A percentile compares a stretch with the other conserved stretches of the same genome.
phyloP scores from a whole-genome alignment of 2,797 vertebrate species.

The Anguilla megastoma region DNA sequence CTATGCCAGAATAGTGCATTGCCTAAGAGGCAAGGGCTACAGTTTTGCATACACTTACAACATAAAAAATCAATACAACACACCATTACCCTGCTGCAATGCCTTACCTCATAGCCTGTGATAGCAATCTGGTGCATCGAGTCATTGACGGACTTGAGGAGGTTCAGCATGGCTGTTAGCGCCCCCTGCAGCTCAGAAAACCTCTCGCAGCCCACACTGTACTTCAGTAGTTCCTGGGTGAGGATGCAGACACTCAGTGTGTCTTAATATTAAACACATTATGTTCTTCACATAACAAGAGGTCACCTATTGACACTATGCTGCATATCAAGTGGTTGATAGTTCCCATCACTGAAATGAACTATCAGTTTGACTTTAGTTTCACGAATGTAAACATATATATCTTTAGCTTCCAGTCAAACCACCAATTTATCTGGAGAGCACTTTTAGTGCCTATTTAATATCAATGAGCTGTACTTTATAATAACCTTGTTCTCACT shows the following conservation, averaged over 20 bases:
- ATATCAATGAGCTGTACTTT: background rate
- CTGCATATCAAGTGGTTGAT: background rate
- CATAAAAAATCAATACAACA: background rate
- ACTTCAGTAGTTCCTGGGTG: constrained; percentile 88
- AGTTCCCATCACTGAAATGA: background rate
- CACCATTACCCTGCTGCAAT: background rate
- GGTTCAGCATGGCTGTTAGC: constrained; percentile 87
- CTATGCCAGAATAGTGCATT: background rate
- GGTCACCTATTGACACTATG: background rate
- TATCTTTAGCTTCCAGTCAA: background rate
- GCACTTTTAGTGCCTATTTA: background rate
- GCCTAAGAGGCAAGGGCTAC: background rate
- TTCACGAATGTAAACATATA: background rate
- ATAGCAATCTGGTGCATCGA: constrained; percentile 98
- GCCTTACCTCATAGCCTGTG: constrained; percentile 84
- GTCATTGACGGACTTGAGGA: constrained; percentile 96
- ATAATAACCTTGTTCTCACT: background rate
- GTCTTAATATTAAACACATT: background rate
- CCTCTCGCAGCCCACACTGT: constrained; percentile 79
- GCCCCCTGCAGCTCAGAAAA: constrained; percentile 85
- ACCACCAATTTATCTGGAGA: background rate
- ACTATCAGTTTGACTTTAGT: background rate
- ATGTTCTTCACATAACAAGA: background rate
- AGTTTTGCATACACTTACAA: background rate
- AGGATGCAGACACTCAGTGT: constrained; percentile 27